These are phyloP conservation scores for Struthidea cinerea DNA, from an alignment of 2,113 vertebrate genomes.

Conservation along the genomic window DNA sequence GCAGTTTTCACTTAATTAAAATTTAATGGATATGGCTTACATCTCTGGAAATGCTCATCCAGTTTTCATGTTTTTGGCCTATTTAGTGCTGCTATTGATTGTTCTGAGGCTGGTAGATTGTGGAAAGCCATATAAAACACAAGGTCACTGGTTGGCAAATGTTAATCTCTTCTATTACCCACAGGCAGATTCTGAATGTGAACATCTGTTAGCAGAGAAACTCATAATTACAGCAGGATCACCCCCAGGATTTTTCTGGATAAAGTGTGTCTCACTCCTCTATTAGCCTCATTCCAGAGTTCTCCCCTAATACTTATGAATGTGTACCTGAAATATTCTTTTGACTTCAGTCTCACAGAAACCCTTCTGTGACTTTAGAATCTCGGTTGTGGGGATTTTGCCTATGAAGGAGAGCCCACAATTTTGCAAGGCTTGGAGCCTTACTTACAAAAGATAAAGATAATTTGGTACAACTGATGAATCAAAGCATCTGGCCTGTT, in stretches of 20 bases:
- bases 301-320: not conserved
- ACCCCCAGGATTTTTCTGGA: not conserved
- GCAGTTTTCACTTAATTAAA: constrained; percentile 31
- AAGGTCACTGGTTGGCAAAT: not conserved
- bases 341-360: not conserved
- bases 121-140: constrained; percentile 16
- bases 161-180: not conserved
- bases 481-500: not conserved
- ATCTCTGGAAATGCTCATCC: constrained; percentile 1
- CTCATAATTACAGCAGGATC: not conserved
- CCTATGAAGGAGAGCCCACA: not conserved
- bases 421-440: not conserved
- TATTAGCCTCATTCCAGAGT: not conserved
- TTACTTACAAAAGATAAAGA: not conserved
- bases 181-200: not conserved
- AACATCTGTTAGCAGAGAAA: not conserved
- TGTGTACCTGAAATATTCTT: not conserved
- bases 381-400: not conserved
- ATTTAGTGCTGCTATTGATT: not conserved
- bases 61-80: constrained; percentile 12
- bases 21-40: not conserved
- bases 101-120: not conserved
- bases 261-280: not conserved
- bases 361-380: not conserved
- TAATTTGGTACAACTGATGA: not conserved